Base-by-base conservation (phyloP, 1,140 invertebrate species). In the Atta cephalotes region DNA sequence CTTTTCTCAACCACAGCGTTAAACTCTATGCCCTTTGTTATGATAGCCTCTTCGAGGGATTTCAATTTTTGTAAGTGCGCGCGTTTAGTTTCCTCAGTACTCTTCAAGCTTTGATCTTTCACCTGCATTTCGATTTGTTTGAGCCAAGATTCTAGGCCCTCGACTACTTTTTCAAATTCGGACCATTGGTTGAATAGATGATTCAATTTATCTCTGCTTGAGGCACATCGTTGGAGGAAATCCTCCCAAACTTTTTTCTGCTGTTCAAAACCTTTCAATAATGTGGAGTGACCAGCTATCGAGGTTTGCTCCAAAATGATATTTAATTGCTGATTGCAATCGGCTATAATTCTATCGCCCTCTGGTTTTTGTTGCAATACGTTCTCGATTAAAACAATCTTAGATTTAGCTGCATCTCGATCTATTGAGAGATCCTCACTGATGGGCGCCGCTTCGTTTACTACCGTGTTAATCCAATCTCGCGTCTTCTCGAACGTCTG, bases 51-150 rank as follows among this genome's bases (percentile, higher is more conserved):
- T 93, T 98, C 97, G 58, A 98, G 95, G 49, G 95, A 95, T 89
- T 97, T 97, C 0, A 99, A 95, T 92, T 98, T 98, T 58, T 97
- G 96, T 39, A 99, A 96, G 95, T 99, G 98, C 16, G 95, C 95
- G 85, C 97, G 95, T 94, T 99, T 99, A 0, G 98, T 96, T 85
- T 97, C 97, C 25, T 98, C 96, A 7, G 97, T 98, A 92, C 97
- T 98, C 93, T 98, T 98, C 6, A 99, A 95, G 89, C 98, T 98
- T 94, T 98, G 98, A 94, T 99, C 98, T 94, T 98, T 98, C 0
- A 99, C 96, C 93, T 98, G 96, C 66, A 96, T 96, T 95, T 99
- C 98, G 92, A 97, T 97, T 60, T 97, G 96, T 92, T 98, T 98
- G 18, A 98, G 95, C 98, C 98, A 99, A 65, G 96, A 95, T 90